Evolutionary conservation across 2,113 vertebrate species (phyloP).

Genomic region (Corythoichthys haematopterus): DNA sequence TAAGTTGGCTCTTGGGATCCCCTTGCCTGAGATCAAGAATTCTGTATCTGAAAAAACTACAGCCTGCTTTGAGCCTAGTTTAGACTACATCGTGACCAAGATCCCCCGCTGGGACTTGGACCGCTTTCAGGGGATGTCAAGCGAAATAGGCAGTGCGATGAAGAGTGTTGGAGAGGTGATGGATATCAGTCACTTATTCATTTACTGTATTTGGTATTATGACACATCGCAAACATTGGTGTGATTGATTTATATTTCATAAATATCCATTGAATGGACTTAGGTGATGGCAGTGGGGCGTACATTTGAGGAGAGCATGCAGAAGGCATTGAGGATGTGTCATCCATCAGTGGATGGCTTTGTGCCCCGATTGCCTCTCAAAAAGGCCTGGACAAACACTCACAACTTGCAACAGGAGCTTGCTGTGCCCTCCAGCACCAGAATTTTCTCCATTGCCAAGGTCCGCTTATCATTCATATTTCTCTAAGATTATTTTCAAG

Average conservation of each 20-base stretch:
- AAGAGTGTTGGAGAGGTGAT: slow-evolving; percentile 94
- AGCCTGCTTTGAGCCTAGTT: slow-evolving; percentile 92
- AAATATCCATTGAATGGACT: slow-evolving; percentile 15
- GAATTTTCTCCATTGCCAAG: slow-evolving; percentile 89
- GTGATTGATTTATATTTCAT: background rate
- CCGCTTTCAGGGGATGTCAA: slow-evolving; percentile 86
- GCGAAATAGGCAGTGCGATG: slow-evolving; percentile 87
- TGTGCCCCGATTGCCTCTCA: slow-evolving; percentile 81
- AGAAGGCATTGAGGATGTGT: slow-evolving; percentile 94
- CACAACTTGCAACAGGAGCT: slow-evolving; percentile 80
- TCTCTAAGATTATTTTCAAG: background rate
- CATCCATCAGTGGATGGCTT: slow-evolving; percentile 90
- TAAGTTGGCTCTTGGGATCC: slow-evolving; percentile 88
- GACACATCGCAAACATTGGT: background rate
- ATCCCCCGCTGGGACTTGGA: slow-evolving; percentile 94
- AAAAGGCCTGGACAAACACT: slow-evolving; percentile 78
- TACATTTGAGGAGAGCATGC: slow-evolving; percentile 93
- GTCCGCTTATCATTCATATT: slow-evolving; percentile 58
- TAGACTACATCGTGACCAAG: slow-evolving; percentile 93
- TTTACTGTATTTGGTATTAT: background rate
- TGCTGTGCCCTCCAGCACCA: slow-evolving; percentile 83
- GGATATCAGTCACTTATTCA: slow-evolving; percentile 3
- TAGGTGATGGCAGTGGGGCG: slow-evolving; percentile 94
- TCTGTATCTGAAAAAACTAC: slow-evolving; percentile 87
- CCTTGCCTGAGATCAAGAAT: slow-evolving; percentile 89